Evolutionary conservation across 1,140 invertebrate genomes (phyloP).

Genomic region (Sycophila sp.): DNA sequence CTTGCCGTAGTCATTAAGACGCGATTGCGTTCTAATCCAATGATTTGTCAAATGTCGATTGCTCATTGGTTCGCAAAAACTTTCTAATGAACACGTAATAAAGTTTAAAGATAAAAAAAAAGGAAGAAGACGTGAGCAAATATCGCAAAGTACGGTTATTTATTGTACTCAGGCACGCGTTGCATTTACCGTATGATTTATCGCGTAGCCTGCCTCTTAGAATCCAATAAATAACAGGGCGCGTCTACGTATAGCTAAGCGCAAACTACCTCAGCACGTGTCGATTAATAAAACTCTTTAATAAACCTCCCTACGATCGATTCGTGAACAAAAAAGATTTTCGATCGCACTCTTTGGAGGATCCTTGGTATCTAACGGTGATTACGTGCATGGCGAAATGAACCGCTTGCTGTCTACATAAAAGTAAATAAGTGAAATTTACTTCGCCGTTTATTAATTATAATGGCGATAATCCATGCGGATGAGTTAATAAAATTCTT

Average conservation of each 20-base stretch:
- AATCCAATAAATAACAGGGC: constrained; percentile 24
- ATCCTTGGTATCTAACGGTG: too few species aligned
- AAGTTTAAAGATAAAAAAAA: too few species aligned
- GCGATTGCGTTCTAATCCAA: constrained; percentile 24
- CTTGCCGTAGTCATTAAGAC: constrained; percentile 19
- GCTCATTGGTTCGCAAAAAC: constrained; percentile 5
- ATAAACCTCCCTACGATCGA: constrained; percentile 17
- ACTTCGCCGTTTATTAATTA: too few species aligned
- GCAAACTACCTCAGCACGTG: background rate
- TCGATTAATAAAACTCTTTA: constrained; percentile 38
- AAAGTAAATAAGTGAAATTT: too few species aligned
- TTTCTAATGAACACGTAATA: constrained; percentile 35
- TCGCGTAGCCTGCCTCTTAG: constrained; percentile 23
- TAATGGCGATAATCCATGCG: too few species aligned
- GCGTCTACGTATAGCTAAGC: background rate
- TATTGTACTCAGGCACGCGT: constrained; percentile 31
- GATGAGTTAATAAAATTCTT: too few species aligned
- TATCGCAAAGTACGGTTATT: constrained; percentile 33
- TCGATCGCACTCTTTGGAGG: too few species aligned
- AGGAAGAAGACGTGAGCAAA: constrained; percentile 27
- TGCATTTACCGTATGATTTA: constrained; percentile 35
- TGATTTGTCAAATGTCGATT: constrained; percentile 32
- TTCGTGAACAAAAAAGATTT: too few species aligned
- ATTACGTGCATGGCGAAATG: too few species aligned
- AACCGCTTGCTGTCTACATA: too few species aligned